Base-by-base conservation (phyloP, 2,113 vertebrate genomes). In the Galeopterus variegatus region DNA sequence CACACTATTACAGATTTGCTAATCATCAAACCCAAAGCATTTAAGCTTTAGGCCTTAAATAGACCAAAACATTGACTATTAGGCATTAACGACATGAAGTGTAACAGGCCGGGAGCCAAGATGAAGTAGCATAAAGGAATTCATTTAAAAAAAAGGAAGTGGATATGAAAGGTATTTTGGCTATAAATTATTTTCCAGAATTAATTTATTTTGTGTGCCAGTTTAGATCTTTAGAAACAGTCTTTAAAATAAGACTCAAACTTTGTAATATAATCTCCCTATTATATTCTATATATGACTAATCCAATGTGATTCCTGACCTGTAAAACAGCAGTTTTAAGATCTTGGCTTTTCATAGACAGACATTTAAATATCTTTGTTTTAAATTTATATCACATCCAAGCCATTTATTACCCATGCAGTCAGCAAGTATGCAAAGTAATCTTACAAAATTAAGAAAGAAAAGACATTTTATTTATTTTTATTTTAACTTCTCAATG, bases 31-130 rank as follows among this genome's bases (percentile, higher is more conserved):
- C 48, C 17, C 80, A 64, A 94, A 83, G 88, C 19, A 19, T 65
- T 94, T 95, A 89, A 87, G 84, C 81, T 96, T 75, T 88, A 75
- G 86, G 60, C 18, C 76, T 93, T 81, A 67, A 93, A 84, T 72
- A 90, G 96, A 93, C 93, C 96, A 90, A 94, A 96, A 92, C 87
- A 95, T 87, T 96, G 96, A 58, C 92, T 87, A 77, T 96, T 93
- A 97, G 69, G 7, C 41, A 88, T 95, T 93, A 96, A 90, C 93
- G 92, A 96, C 85, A 89, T 60, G 69, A 91, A 89, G 93, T 93
- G 95, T 89, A 96, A 83, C 79, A 95, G 69, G 21, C 86, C 92
- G 50, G 24, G 58, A 97, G n/a, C 54, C 60, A 67, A 86, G 28
- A 54, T 18, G 48, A 83, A 92, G 77, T 83, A 88, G 70, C 48